Evolutionary conservation across 2,888 invertebrate genomes (phyloP).

Genomic region (Branchipolynoe longqiensis): DNA sequence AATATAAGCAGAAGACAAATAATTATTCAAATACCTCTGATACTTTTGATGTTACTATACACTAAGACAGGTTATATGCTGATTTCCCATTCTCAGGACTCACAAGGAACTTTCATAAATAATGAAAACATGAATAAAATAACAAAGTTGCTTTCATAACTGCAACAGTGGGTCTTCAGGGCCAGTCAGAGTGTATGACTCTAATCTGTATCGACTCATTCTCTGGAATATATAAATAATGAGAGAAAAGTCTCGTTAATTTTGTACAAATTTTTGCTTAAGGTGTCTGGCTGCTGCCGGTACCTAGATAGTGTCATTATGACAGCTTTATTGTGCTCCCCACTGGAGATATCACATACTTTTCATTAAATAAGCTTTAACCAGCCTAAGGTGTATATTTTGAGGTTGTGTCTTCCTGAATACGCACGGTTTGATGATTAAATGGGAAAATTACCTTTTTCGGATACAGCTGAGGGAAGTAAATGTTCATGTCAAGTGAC

Average conservation of each 20-base stretch:
- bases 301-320: background rate
- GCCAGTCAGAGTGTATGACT: background rate
- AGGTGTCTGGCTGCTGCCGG: background rate
- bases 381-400: background rate
- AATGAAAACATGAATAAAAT: too few species aligned
- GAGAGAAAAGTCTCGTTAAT: background rate
- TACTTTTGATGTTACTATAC: too few species aligned
- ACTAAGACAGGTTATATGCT: too few species aligned
- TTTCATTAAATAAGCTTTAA: background rate
- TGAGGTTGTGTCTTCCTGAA: too few species aligned
- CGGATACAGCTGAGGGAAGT: slow-evolving; percentile 75
- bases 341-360: background rate
- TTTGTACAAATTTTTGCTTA: background rate
- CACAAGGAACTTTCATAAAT: too few species aligned
- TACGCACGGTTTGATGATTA: too few species aligned
- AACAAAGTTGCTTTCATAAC: background rate
- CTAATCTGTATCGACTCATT: background rate
- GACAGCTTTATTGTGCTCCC: background rate
- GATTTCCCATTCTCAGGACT: too few species aligned
- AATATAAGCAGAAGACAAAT: too few species aligned
- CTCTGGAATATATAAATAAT: background rate
- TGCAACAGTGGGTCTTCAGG: background rate
- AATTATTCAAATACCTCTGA: too few species aligned
- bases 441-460: slow-evolving; percentile 71
- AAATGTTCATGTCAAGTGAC: slow-evolving; percentile 71